Conservation (phyloP, 1,140 invertebrate genomes). For the Microplitis demolitor region DNA sequence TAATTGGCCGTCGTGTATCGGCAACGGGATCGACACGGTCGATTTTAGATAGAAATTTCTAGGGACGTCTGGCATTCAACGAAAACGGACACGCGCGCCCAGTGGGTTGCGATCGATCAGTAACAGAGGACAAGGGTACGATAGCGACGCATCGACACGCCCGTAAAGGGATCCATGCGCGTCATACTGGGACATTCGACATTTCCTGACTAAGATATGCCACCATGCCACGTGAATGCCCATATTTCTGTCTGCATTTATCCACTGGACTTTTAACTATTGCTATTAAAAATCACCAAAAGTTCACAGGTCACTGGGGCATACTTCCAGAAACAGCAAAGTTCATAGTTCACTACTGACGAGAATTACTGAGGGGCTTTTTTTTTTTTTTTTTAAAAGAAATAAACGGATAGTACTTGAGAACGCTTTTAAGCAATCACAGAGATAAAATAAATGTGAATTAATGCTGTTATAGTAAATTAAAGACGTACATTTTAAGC, state of each 20-base stretch:
- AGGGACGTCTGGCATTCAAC: neutral
- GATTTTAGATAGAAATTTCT: constrained; percentile 1
- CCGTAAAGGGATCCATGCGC: neutral
- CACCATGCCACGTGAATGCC: neutral
- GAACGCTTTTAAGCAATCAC: no score
- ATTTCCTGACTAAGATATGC: neutral
- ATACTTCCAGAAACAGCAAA: neutral
- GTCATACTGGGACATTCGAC: neutral
- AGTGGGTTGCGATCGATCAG: neutral
- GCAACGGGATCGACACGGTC: neutral
- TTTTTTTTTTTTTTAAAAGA: neutral
- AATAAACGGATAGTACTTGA: neutral
- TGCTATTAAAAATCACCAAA: neutral
- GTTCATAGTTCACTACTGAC: neutral
- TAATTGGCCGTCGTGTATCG: no score
- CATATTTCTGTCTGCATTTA: neutral
- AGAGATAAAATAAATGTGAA: no score
- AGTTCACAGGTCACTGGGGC: neutral
- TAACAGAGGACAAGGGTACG: neutral
- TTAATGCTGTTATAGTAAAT: constrained; percentile 44
- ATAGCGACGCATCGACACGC: constrained; percentile 3
- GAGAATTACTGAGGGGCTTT: neutral
- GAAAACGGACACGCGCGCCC: constrained; percentile 4
- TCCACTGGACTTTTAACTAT: neutral
- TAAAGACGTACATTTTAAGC: constrained; percentile 41